Base-by-base conservation (phyloP, 2,797 vertebrate genomes). In the Labroides dimidiatus region DNA sequence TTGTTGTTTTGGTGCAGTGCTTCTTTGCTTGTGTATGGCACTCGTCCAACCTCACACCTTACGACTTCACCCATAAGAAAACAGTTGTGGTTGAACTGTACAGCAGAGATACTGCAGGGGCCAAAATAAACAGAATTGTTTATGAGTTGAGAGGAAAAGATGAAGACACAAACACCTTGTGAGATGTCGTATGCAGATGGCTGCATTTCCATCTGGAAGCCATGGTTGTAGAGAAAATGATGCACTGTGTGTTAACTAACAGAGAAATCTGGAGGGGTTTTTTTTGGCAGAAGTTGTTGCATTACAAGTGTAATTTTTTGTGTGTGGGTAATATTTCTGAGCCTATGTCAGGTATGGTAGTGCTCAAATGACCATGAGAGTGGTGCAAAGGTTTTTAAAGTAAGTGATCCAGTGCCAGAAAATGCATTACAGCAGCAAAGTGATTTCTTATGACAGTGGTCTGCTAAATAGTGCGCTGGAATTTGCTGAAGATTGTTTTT, bases 401-500 rank as follows among this genome's bases (percentile, higher is more conserved):
- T 63, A 62, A 63, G 52, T 55, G 65, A 56, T 76, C n/a, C 45
- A 56, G 63, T 53, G 23, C 71, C 57, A 33, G 48, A 61, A 58
- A 78, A 75, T 30, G 66, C 53, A 50, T 60, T 47, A 15, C 57
- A 77, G 58, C 76, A 70, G 62, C 45, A 19, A 41, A 48, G 55
- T 75, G 63, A 89, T 85, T 71, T 73, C 64, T 73, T 64, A 21
- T 82, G 87, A 89, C 91, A 87, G 77, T 56, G 76, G 64, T 68
- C 78, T 62, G 62, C 68, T 75, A 80, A 81, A 85, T 57, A 74
- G 75, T 59, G 56, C 52, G 78, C 80, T 70, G 59, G 71, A 88
- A 58, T 85, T 85, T 87, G 86, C 84, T 87, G 78, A 89, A 86
- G 80, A 89, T 87, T 78, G 62, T 36, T 86, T 91, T 75, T 90